Percentiles rank a stretch among this genome's conserved stretches.
phyloP scores from a whole-genome alignment of 2,797 vertebrate genomes.

The Lithobates sylvaticus region DNA sequence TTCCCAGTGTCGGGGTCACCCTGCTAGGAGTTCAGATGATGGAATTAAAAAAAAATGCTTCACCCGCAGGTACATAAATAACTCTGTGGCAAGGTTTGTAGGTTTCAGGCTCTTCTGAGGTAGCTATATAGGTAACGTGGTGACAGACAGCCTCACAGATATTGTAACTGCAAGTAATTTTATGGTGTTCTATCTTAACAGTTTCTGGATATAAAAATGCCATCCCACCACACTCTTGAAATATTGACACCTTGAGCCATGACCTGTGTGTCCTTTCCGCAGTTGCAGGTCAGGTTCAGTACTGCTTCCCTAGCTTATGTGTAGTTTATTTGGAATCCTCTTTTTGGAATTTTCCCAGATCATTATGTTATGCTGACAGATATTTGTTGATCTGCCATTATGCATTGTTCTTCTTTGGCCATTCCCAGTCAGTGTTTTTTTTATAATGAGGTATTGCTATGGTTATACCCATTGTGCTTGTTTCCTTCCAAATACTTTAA shows the following conservation, averaged over 20 bases:
- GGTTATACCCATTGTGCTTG: slow-evolving; percentile 39
- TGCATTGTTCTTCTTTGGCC: not conserved
- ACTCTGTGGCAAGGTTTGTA: too few species aligned
- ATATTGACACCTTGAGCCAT: not conserved
- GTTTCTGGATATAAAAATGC: too few species aligned
- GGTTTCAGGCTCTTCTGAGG: too few species aligned
- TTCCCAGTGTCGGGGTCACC: too few species aligned
- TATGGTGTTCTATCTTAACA: too few species aligned
- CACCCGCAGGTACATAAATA: too few species aligned
- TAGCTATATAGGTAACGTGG: too few species aligned
- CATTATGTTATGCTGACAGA: not conserved
- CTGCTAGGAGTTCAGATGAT: too few species aligned
- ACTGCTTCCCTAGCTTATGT: not conserved
- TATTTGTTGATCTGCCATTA: slow-evolving; percentile 8
- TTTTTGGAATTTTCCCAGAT: not conserved
- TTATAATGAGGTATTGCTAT: slow-evolving; percentile 15
- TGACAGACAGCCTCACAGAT: too few species aligned
- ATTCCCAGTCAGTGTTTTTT: not conserved
- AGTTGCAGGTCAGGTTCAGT: not conserved
- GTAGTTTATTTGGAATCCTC: not conserved
- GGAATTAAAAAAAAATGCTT: too few species aligned
- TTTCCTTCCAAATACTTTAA: slow-evolving; percentile 19
- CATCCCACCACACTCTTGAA: too few species aligned
- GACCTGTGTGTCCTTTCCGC: not conserved
- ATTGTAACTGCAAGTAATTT: too few species aligned